Evolutionary conservation across 2,113 vertebrate species (phyloP).

Genomic region (Xenus cinereus): DNA sequence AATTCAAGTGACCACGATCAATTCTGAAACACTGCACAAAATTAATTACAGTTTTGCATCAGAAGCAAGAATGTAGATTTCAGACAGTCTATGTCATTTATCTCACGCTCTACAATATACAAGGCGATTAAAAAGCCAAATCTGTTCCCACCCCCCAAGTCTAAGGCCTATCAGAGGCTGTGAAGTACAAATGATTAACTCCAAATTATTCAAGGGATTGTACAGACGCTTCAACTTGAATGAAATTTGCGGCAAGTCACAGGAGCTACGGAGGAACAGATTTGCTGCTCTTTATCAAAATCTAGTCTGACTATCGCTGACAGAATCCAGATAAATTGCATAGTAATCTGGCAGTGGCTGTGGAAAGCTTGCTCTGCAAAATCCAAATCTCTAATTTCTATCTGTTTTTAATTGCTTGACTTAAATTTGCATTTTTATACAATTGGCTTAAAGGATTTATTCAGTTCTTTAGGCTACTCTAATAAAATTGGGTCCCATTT

Average conservation of each 20-base stretch:
- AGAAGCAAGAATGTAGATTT: slow-evolving; percentile 83
- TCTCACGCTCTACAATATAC: slow-evolving; percentile 82
- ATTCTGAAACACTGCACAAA: slow-evolving; percentile 96
- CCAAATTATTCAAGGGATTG: slow-evolving; percentile 86
- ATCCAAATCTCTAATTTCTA: slow-evolving; percentile 75
- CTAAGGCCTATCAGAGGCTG: slow-evolving; percentile 77
- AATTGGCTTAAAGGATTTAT: slow-evolving; percentile 74
- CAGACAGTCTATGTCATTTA: slow-evolving; percentile 84
- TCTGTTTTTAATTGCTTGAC: slow-evolving; percentile 79
- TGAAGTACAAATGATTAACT: slow-evolving; percentile 90
- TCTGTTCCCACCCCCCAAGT: slow-evolving; percentile 82
- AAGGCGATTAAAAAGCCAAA: slow-evolving; percentile 85
- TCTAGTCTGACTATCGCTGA: slow-evolving; percentile 75
- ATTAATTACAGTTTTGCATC: slow-evolving; percentile 96
- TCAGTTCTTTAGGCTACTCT: slow-evolving; percentile 63
- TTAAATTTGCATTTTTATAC: slow-evolving; percentile 82
- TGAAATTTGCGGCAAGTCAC: slow-evolving; percentile 74
- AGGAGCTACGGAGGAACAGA: slow-evolving; percentile 69
- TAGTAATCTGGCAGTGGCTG: slow-evolving; percentile 64
- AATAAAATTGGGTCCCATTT: slow-evolving; percentile 49
- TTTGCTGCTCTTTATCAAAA: slow-evolving; percentile 82
- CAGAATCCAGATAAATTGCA: slow-evolving; percentile 75
- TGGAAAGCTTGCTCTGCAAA: slow-evolving; percentile 69
- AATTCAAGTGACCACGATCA: slow-evolving; percentile 91
- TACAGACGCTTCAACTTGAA: slow-evolving; percentile 77